These are phyloP conservation scores for Aphrophora alni DNA, from an alignment of 2,888 invertebrate genomes.

Conservation along the genomic window DNA sequence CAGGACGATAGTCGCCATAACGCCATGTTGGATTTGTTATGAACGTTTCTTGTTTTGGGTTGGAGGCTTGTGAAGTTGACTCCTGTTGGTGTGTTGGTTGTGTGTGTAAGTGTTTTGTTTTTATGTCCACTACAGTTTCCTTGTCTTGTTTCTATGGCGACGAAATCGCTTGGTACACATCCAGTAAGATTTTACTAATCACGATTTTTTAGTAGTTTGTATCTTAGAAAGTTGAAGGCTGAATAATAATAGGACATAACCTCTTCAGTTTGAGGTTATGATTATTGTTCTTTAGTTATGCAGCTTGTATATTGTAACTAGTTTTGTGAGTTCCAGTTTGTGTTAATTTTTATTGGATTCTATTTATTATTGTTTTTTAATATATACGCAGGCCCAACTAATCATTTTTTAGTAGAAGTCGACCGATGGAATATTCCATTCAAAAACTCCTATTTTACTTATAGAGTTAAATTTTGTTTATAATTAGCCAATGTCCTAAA, in stretches of 20 bases:
- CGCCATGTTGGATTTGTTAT: conserved; percentile 9
- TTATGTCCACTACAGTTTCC: neutral
- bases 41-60: conserved; percentile 9
- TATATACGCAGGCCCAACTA: no score
- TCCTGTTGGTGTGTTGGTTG: conserved; percentile 4
- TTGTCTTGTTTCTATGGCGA: neutral
- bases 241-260: neutral
- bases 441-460: no score
- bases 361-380: no score
- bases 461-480: no score
- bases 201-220: neutral
- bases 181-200: neutral
- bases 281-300: no score
- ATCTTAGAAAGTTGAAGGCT: neutral
- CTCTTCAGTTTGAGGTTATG: neutral
- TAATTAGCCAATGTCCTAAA: no score
- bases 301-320: no score
- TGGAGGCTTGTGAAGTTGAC: neutral
- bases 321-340: no score
- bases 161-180: neutral
- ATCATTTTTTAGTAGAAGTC: no score
- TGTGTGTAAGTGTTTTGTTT: conserved; percentile 3
- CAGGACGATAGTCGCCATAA: neutral
- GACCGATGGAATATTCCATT: no score
- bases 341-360: no score